Evolutionary conservation across 1,140 invertebrate species (phyloP), one percentile per base, ranked within the genome.

Genomic region (Maconellicoccus hirsutus): DNA sequence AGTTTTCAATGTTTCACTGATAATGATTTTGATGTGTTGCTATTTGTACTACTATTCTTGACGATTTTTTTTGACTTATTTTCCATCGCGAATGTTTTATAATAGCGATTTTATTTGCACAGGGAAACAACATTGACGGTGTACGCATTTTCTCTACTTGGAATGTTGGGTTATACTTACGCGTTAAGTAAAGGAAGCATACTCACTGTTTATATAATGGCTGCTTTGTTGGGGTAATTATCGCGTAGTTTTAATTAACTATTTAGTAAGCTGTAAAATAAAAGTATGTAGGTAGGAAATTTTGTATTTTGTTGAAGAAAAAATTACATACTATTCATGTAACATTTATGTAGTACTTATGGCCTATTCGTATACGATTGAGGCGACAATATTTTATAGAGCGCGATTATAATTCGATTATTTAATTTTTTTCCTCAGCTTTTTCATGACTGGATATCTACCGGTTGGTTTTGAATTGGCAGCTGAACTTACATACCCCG

Each of bases 401-500:
- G 16, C n/a, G n/a, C n/a, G n/a, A n/a, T n/a, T n/a, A 14, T 22
- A n/a, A 19, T 7, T 59, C n/a, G 52, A 66, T 39, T 59, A 63
- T 21, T 42, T 72, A 42, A 26, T 70, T 74, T 70, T 72, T 14
- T 38, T 7, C 72, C 70, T 7, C 77, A 93, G 92, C 75, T 96
- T 97, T 81, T 96, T 96, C 80, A 97, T 97, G 94, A 96, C 93
- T 25, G 94, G 95, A 29, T 95, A 96, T 77, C 80, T 98, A 16
- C 93, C 94, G 0, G 89, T 97, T 0, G 94, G 94, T 0, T 98
- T 96, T 81, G 95, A 98, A 79, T 91, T 96, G 77, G 94, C 92
- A 12, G 91, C 93, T 0, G 95, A 98, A 80, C 82, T 98, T 19
- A 97, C 94, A 0, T 97, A 93, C 79, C 95, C 95, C 0, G 92